These are phyloP conservation scores for Drosophila murphyi DNA, from an alignment of 1,140 invertebrate genomes.

Conservation along the genomic window DNA sequence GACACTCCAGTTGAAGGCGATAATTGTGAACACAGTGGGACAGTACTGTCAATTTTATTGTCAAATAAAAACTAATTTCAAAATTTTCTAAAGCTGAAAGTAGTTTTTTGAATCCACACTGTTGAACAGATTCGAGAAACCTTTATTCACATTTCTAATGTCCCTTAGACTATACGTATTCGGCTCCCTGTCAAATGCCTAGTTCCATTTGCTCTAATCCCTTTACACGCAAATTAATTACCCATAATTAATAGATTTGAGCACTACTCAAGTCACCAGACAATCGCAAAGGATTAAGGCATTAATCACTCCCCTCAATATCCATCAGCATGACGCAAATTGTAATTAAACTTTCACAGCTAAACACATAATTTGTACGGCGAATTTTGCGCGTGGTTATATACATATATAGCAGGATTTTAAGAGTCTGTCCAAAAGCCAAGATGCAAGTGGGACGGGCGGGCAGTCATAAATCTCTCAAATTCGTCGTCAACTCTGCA, in stretches of 20 bases:
- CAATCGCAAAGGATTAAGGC: slow-evolving; percentile 33
- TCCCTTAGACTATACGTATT: too few relatives aligned
- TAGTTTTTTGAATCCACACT: too few relatives aligned
- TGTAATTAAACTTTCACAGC: slow-evolving; percentile 66
- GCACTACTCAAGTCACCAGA: slow-evolving; percentile 39
- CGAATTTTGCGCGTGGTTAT: slow-evolving; percentile 3
- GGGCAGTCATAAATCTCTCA: slow-evolving; percentile 31
- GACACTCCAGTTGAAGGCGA: slow-evolving; percentile 8
- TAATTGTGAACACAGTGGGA: slow-evolving; percentile 9
- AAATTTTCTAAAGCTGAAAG: too few relatives aligned
- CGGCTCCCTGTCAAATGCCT: not conserved
- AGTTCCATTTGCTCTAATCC: not conserved
- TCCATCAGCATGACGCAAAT: slow-evolving; percentile 39
- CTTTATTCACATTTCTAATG: not conserved
- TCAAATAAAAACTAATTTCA: too few relatives aligned
- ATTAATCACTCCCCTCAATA: slow-evolving; percentile 62
- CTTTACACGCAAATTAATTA: slow-evolving; percentile 53
- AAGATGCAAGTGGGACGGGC: not conserved
- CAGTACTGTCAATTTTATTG: not conserved
- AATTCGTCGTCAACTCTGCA: slow-evolving; percentile 34
- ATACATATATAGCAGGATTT: not conserved
- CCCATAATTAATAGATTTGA: slow-evolving; percentile 70
- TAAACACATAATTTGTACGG: slow-evolving; percentile 59
- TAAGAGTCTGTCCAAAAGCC: not conserved
- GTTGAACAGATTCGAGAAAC: not conserved